Evolutionary conservation across 2,797 vertebrate species (phyloP).

Genomic region (Helostoma temminkii): DNA sequence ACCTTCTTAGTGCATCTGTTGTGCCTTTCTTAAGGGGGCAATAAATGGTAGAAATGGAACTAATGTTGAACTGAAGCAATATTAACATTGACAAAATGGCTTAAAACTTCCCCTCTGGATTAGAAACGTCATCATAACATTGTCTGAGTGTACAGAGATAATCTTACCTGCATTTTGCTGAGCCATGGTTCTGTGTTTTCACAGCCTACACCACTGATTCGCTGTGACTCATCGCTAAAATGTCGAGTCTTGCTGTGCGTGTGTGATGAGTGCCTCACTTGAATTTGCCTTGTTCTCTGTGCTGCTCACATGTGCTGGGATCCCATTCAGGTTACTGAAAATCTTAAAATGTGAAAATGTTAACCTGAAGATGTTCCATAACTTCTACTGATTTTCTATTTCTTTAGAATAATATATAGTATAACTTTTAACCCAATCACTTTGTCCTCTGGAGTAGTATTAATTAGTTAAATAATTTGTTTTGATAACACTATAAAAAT

Average conservation of each 20-base stretch:
- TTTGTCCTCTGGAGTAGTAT: background rate
- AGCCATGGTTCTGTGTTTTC: slow-evolving; percentile 37
- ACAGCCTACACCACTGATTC: slow-evolving; percentile 29
- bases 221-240: slow-evolving; percentile 55
- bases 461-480: background rate
- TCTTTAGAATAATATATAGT: no score
- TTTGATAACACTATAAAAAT: background rate
- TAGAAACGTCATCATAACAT: slow-evolving; percentile 4
- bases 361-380: no score
- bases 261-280: slow-evolving; percentile 22
- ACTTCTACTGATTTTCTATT: background rate
- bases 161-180: slow-evolving; percentile 35
- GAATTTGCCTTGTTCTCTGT: slow-evolving; percentile 29
- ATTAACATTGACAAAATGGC: background rate
- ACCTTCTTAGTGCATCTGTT: slow-evolving; percentile 8
- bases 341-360: no score
- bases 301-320: slow-evolving; percentile 16
- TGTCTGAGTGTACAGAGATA: slow-evolving; percentile 19
- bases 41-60: slow-evolving; percentile 24
- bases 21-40: background rate
- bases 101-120: slow-evolving; percentile 14
- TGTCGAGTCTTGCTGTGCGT: slow-evolving; percentile 33
- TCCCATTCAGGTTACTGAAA: slow-evolving; percentile 20
- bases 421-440: slow-evolving; percentile 13
- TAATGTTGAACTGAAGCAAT: background rate